Evolutionary conservation across 1,140 invertebrate genomes (phyloP), one percentile per base, ranked within the genome.

Genomic region (Trachymyrmex cornetzi): DNA sequence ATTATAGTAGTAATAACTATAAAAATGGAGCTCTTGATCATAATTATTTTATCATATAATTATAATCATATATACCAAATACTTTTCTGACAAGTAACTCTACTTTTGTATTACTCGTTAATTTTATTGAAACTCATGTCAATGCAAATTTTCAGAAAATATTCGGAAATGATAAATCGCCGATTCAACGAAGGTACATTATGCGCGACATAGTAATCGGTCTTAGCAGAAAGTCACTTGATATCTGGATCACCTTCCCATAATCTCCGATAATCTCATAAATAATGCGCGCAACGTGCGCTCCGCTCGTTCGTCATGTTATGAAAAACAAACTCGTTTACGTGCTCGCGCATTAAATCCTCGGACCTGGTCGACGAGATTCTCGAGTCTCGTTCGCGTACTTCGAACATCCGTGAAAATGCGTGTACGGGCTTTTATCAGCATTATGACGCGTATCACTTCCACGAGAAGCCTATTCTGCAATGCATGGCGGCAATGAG

Each of bases 261-360:
- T 94, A 94, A 94, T 94, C 92, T 93, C 87, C 89, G 87, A 90
- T 94, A 93, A 94, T 93, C 93, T 93, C 92, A 93, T 94, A 93
- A 94, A 94, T 94, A 94, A 94, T 93, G 91, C 90, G 90, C 53
- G 64, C 64, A 24, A 80, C 64, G 77, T 91, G 91, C 88, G 55
- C 84, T 71, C 22, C 71, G 59, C n/a, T 34, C 53, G 80, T 50
- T 59, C 30, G 27, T 50, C 74, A 57, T 53, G 71, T 69, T 87
- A 88, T 64, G 79, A 80, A 86, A 80, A 87, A 71, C 79, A 61
- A 80, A 81, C 82, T 66, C 74, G 86, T 91, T 80, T 89, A 86
- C 61, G 72, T 64, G 72, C 72, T 14, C 38, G 57, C 69, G 53
- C 38, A 12, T n/a, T 12, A 50, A 67, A 55, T 80, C 80, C 48